A percentile compares a stretch with the other conserved stretches of the same genome.
These are phyloP conservation scores for Psylliodes chrysocephalus DNA, from an alignment of 2,888 invertebrate species.

Conservation along the genomic window DNA sequence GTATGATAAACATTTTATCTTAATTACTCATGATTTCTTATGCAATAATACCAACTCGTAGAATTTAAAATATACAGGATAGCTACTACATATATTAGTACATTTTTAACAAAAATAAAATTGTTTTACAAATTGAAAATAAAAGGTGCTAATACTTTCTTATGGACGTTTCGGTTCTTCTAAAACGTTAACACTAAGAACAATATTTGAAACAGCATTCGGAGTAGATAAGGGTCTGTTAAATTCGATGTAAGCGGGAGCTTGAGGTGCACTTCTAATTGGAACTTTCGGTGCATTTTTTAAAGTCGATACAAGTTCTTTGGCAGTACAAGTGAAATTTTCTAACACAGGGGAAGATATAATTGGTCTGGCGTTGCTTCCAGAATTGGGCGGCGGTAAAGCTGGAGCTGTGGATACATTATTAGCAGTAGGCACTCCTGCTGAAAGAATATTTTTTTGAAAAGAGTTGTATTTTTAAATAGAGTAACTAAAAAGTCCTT, in stretches of 20 bases:
- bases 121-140: too few relatives aligned
- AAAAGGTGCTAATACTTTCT: constrained; percentile 61
- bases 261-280: constrained; percentile 69
- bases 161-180: constrained; percentile 69
- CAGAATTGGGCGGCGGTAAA: constrained; percentile 73
- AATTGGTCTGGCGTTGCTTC: constrained; percentile 74
- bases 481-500: constrained; percentile 49
- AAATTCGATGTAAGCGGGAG: constrained; percentile 65
- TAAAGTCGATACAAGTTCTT: constrained; percentile 75
- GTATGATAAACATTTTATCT: too few relatives aligned
- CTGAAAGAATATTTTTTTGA: constrained; percentile 62
- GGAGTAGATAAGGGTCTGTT: constrained; percentile 52
- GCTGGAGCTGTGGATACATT: constrained; percentile 63
- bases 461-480: constrained; percentile 54
- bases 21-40: too few relatives aligned
- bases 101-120: too few relatives aligned
- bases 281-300: constrained; percentile 72
- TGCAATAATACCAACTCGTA: too few relatives aligned
- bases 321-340: constrained; percentile 82
- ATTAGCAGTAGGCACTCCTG: constrained; percentile 62
- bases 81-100: too few relatives aligned
- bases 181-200: constrained; percentile 39
- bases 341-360: constrained; percentile 86
- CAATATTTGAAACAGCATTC: too few relatives aligned
- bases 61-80: too few relatives aligned